A percentile compares a stretch with the other conserved stretches of the same genome.
Conservation (phyloP, 2,888 invertebrate genomes). For the Dorcus hopei region DNA sequence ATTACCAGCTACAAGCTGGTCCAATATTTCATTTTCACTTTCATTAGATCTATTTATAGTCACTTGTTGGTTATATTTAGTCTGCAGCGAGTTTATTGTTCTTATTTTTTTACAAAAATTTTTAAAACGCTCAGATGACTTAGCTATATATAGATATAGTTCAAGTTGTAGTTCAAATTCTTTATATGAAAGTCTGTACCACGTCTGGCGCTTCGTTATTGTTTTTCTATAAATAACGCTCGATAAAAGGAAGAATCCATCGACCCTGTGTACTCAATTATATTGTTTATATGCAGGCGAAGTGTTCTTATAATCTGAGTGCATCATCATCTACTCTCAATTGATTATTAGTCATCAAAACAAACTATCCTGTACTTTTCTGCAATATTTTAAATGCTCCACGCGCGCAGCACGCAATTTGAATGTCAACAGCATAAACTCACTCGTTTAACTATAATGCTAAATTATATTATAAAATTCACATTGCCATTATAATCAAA, state of each 20-base stretch:
- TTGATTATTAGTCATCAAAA: slow-evolving; percentile 2
- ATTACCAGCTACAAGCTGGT: too few relatives aligned
- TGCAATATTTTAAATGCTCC: too few relatives aligned
- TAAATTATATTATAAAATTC: too few relatives aligned
- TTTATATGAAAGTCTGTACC: background rate
- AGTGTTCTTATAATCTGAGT: slow-evolving; percentile 7
- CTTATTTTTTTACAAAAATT: slow-evolving; percentile 16
- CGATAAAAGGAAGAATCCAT: slow-evolving; percentile 13
- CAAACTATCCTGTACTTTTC: background rate
- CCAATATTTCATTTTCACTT: background rate
- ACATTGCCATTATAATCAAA: too few relatives aligned
- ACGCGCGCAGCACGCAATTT: too few relatives aligned
- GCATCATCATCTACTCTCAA: slow-evolving; percentile 6
- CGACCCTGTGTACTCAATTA: slow-evolving; percentile 26
- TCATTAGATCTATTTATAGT: background rate
- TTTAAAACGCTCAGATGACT: slow-evolving; percentile 11
- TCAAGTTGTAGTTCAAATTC: slow-evolving; percentile 20
- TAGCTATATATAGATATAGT: slow-evolving; percentile 20
- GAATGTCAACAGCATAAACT: too few relatives aligned
- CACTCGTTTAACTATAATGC: too few relatives aligned
- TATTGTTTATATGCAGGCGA: slow-evolving; percentile 12
- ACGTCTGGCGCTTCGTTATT: background rate
- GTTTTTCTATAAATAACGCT: background rate
- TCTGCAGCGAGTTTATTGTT: slow-evolving; percentile 14
- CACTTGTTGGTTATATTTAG: slow-evolving; percentile 9